These are phyloP conservation scores for Hafferia zeledoni DNA, from an alignment of 2,797 vertebrate genomes.

Conservation along the genomic window DNA sequence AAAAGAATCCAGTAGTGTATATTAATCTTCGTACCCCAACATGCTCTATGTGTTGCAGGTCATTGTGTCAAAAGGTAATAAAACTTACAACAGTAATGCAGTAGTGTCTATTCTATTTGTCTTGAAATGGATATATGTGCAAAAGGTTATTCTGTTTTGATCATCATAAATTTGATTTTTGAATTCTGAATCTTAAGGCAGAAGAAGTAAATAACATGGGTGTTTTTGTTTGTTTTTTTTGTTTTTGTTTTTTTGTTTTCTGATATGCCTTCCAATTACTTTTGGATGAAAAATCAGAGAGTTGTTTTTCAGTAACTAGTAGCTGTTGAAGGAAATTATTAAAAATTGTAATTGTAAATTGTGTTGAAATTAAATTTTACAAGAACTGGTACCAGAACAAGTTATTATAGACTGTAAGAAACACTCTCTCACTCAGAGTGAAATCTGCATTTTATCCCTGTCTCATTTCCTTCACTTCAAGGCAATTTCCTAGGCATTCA, in stretches of 20 bases:
- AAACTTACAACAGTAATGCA: background rate
- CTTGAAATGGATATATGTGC: background rate
- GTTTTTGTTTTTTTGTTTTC: constrained; percentile 8
- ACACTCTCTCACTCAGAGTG: constrained; percentile 24
- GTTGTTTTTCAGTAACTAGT: background rate
- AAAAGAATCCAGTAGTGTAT: background rate
- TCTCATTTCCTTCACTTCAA: constrained; percentile 43
- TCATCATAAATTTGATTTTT: background rate
- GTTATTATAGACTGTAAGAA: constrained; percentile 23
- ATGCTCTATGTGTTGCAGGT: background rate
- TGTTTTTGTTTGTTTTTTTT: no score
- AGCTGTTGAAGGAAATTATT: constrained; percentile 31
- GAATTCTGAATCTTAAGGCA: background rate
- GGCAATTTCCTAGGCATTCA: constrained; percentile 28
- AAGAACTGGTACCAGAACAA: background rate
- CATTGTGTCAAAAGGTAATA: background rate
- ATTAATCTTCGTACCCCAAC: background rate
- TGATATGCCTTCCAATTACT: background rate
- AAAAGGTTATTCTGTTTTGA: background rate
- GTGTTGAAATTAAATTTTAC: constrained; percentile 27
- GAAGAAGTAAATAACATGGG: background rate
- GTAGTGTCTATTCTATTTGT: background rate
- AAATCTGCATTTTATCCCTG: constrained; percentile 3
- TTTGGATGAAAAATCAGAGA: background rate
- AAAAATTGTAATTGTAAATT: constrained; percentile 19